Base-by-base conservation (phyloP, 2,113 vertebrate species). In the Ia io region DNA sequence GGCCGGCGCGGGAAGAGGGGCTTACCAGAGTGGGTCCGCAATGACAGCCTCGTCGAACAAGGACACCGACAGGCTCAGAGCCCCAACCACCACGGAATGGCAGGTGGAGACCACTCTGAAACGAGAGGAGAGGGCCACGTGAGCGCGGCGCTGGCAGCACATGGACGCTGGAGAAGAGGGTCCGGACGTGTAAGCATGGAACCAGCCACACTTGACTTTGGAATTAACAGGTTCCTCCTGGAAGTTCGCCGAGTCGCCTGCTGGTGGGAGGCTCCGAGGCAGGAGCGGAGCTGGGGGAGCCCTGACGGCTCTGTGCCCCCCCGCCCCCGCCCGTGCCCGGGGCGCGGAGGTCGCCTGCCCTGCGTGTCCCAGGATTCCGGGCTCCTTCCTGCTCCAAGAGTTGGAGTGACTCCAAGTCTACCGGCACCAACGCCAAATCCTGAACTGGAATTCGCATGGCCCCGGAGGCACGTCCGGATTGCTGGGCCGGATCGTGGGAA, bases 11-110 rank as follows among this genome's bases (percentile, higher is more conserved):
- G 56, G 56, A 2, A 8, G 59, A 1, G 25, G 0, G n/a, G n/a
- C 99, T 99, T 99, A 99, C 99, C 99, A 99, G 96, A 99, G 98
- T 96, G 90, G 99, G 97, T 99, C 99, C 96, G 98, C 97, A 83
- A 99, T 99, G 95, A 99, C 98, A 59, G 98, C 97, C 3, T 99
- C 99, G 96, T 99, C 99, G 1, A 99, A 99, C 40, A 99, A 96
- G 93, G 99, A 97, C 98, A 99, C 99, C 97, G 99, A 99, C 2
- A 99, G 97, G 98, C 99, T 99, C 96, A 99, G 99, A 59, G 98
- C 86, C 95, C 99, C 99, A 93, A 99, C 99, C 97, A 99, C 80
- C 97, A 99, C 97, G 44, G 99, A 99, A 0, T 99, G 99, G 97
- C 99, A 98, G 1, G 99, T 99, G 65, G 99, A 99, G 93, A 99